Conservation (phyloP, 2,888 invertebrate species). For the Drosophila neonasuta region DNA sequence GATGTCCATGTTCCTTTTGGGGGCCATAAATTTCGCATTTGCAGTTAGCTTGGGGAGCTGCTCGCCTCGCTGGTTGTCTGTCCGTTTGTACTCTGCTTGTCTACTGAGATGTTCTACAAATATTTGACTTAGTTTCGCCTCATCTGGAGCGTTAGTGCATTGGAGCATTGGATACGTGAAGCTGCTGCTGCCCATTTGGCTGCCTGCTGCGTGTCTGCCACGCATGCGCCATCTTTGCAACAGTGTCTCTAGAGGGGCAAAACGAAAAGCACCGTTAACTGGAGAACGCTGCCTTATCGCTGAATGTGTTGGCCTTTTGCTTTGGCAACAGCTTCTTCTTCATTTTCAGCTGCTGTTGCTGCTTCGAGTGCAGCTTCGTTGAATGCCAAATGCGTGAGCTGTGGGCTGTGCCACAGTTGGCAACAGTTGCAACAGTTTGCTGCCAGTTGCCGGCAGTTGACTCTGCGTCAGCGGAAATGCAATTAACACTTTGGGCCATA, state of each 20-base stretch:
- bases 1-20: conserved; percentile 61
- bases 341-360: conserved; percentile 23
- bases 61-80: conserved; percentile 10
- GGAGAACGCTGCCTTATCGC: conserved; percentile 58
- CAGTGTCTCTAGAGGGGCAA: conserved; percentile 14
- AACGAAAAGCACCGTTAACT: conserved; percentile 25
- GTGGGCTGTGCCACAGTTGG: conserved; percentile 66
- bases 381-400: conserved; percentile 74
- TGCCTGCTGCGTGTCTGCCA: conserved; percentile 60
- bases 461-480: conserved; percentile 65
- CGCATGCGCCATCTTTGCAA: conserved; percentile 68
- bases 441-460: conserved; percentile 41
- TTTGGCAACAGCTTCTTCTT: conserved; percentile 27
- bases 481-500: conserved; percentile 76
- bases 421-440: conserved; percentile 42
- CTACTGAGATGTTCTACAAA: conserved; percentile 61
- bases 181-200: conserved; percentile 12
- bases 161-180: conserved; percentile 20
- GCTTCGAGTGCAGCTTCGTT: conserved; percentile 28
- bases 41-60: conserved; percentile 58
- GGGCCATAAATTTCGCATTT: conserved; percentile 73
- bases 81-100: conserved; percentile 8
- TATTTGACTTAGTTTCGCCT: conserved; percentile 73
- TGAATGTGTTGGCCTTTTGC: conserved; percentile 51
- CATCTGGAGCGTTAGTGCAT: conserved; percentile 30